Conservation (phyloP, 1,140 invertebrate genomes). For the Brachionus plicatilis region DNA sequence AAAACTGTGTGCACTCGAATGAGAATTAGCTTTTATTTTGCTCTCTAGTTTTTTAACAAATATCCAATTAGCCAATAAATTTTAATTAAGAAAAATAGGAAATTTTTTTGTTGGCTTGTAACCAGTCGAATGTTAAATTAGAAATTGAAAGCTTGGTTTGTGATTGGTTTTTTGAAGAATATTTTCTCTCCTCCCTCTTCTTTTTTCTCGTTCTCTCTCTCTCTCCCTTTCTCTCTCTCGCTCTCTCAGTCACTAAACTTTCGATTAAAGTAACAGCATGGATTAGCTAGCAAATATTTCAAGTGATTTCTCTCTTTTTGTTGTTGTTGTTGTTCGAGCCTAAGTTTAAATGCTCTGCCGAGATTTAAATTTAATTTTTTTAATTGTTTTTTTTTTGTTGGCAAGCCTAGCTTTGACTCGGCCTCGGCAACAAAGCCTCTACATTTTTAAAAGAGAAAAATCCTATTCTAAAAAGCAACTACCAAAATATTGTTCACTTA, state of each 20-base stretch:
- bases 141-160: neutral
- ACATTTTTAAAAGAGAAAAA: neutral
- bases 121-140: neutral
- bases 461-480: no score
- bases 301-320: neutral
- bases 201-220: neutral
- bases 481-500: neutral
- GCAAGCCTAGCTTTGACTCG: neutral
- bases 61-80: conserved; percentile 21
- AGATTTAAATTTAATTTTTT: conserved; percentile 18
- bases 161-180: neutral
- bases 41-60: neutral
- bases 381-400: conserved; percentile 6
- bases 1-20: neutral
- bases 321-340: neutral
- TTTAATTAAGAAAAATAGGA: neutral
- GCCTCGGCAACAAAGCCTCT: neutral
- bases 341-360: neutral
- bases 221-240: neutral
- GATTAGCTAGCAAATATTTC: conserved; percentile 17
- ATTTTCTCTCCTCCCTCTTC: neutral
- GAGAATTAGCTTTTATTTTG: conserved; percentile 16
- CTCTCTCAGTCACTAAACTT: neutral
- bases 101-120: neutral
- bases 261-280: conserved; percentile 15